Evolutionary conservation across 2,888 invertebrate genomes (phyloP).

Genomic region (Maniola hyperantus): DNA sequence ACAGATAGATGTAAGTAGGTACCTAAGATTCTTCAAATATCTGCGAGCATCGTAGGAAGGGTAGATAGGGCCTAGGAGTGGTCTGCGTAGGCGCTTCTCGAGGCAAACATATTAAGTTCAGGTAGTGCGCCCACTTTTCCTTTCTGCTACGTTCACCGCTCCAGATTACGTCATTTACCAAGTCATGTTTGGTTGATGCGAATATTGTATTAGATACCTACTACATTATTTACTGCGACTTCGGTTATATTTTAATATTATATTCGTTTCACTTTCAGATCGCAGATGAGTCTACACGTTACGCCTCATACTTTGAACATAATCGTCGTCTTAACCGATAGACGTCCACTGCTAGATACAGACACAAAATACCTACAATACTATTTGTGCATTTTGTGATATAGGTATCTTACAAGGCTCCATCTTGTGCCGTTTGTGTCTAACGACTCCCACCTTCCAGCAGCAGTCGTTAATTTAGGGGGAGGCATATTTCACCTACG

Average conservation of each 20-base stretch:
- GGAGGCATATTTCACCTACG: too few relatives aligned
- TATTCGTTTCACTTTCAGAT: too few relatives aligned
- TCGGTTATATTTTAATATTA: background rate
- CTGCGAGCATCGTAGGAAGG: conserved; percentile 39
- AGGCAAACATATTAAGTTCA: conserved; percentile 54
- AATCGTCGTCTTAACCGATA: too few relatives aligned
- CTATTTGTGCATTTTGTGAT: too few relatives aligned
- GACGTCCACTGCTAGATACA: too few relatives aligned
- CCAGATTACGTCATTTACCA: conserved; percentile 75
- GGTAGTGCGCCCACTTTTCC: conserved; percentile 78
- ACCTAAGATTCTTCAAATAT: conserved; percentile 26
- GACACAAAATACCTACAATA: too few relatives aligned
- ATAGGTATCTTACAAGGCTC: too few relatives aligned
- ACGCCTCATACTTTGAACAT: too few relatives aligned
- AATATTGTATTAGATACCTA: conserved; percentile 8
- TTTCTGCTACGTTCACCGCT: conserved; percentile 75
- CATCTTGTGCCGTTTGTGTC: too few relatives aligned
- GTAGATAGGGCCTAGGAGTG: conserved; percentile 44
- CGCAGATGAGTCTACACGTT: too few relatives aligned
- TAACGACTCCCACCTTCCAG: too few relatives aligned
- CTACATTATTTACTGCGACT: background rate
- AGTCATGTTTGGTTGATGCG: conserved; percentile 15
- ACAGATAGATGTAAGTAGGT: background rate
- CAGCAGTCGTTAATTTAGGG: too few relatives aligned
- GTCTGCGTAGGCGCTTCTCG: conserved; percentile 67